These are phyloP conservation scores for Cynoglossus semilaevis DNA, from an alignment of 2,113 vertebrate species.

Conservation along the genomic window DNA sequence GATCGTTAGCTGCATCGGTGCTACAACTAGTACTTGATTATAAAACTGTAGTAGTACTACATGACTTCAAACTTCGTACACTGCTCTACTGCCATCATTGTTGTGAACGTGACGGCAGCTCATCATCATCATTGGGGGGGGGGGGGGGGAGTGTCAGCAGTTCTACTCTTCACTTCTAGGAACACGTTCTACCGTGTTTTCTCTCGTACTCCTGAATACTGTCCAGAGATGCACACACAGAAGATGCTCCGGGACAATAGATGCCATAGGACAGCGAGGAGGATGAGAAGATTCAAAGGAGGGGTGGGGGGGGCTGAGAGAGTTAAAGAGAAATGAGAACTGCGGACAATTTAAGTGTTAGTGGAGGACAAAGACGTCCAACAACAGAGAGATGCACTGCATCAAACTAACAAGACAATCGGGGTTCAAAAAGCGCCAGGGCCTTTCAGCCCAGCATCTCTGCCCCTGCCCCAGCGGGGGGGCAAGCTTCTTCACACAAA, in stretches of 20 bases:
- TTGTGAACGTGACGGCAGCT: too few relatives aligned
- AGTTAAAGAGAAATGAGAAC: too few relatives aligned
- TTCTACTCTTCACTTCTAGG: too few relatives aligned
- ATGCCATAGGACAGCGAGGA: slow-evolving; percentile 36
- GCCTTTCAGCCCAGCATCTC: slow-evolving; percentile 64
- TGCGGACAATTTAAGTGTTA: too few relatives aligned
- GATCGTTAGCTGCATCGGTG: too few relatives aligned
- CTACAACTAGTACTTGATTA: too few relatives aligned
- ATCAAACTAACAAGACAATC: slow-evolving; percentile 72
- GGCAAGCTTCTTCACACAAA: slow-evolving; percentile 64
- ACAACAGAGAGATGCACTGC: slow-evolving; percentile 69
- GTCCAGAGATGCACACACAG: slow-evolving; percentile 30
- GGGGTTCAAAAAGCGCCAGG: slow-evolving; percentile 69
- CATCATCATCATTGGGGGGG: too few relatives aligned
- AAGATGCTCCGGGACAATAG: slow-evolving; percentile 23
- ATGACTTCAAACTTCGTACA: too few relatives aligned
- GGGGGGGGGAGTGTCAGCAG: too few relatives aligned
- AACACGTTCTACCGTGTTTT: background rate
- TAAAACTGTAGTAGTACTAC: too few relatives aligned
- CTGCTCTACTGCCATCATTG: too few relatives aligned
- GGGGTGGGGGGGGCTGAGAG: slow-evolving; percentile 57
- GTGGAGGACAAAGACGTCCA: slow-evolving; percentile 62
- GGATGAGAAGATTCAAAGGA: slow-evolving; percentile 48
- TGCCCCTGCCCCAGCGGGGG: slow-evolving; percentile 62
- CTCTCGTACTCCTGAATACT: slow-evolving; percentile 8